Base-by-base conservation (phyloP, 2,113 vertebrate species). In the Oryzias woworae region DNA sequence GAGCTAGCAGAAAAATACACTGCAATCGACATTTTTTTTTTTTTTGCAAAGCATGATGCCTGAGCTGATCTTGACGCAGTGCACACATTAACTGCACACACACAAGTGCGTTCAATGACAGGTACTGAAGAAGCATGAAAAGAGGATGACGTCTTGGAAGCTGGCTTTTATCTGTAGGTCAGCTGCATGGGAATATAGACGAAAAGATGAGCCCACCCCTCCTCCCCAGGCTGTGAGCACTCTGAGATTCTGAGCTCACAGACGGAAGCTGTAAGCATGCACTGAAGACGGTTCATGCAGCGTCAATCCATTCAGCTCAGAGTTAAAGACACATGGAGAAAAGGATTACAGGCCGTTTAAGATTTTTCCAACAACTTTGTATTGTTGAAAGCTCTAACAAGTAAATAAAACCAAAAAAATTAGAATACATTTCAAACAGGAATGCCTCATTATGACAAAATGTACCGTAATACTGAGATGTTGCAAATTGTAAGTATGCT, bases 1-100 rank as follows among this genome's bases (percentile, higher is more conserved):
- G 68, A 64, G 77, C 75, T 75, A 83, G 75, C 87, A 84, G 72
- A 85, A 89, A 53, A 85, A 86, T 73, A 69, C 69, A 77, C 54
- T 1, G 46, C 49, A 50, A 79, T 78, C 57, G 24, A 83, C 80
- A 80, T 73, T 78, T 85, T 80, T 71, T 26, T 76, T 84, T 80
- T 52, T 62, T 45, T 77, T 72, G 73, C 73, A 55, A 50, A 57
- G 61, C 77, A 68, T 53, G 59, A 22, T 61, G 46, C 52, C 65
- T 45, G 68, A 12, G 24, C 66, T 66, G 66, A 69, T 78, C 74
- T 85, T 79, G 78, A 81, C 75, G 80, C 62, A 76, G 75, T 56
- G 55, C 55, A 64, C 53, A 66, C 67, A 62, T 31, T 51, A 26
- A 62, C 58, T 61, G n/a, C 14, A 43, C 26, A 24, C 50, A 41